Base-by-base conservation (phyloP, 2,113 vertebrate species). In the Aythya baeri region DNA sequence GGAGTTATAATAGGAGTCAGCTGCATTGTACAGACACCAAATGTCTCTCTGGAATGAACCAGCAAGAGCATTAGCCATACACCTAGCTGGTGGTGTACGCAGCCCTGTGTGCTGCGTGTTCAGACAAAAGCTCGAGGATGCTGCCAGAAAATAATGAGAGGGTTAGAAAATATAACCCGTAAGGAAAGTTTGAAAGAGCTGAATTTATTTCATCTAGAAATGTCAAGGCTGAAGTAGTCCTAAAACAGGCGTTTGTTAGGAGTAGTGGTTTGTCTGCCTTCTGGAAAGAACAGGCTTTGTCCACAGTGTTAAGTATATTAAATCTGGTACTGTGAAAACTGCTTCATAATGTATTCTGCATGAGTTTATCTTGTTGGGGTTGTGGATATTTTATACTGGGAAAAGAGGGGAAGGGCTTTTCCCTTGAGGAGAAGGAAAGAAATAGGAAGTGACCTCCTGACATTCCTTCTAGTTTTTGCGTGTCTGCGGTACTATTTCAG, bases 121-220 rank as follows among this genome's bases (percentile, higher is more conserved):
- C 61, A 38, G 77, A 29, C 15, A 72, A 84, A 85, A 77, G 54
- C 66, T 79, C 62, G 41, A 85, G 63, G 62, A 11, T 83, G 27
- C 62, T 94, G 82, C 95, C 93, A 87, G 85, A 29, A 89, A 85
- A 59, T 83, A 54, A 71, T n/a, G 23, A 79, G 61, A 77, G n/a
- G 9, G 32, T 46, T 88, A 87, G 63, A 70, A 94, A 83, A 71
- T 70, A 23, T 8, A 58, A 36, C 34, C 58, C 87, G 0, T 54
- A 46, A 36, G 46, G 32, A 27, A 66, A 77, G 13, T 44, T 13
- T 73, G 50, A 83, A 85, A 52, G 63, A 91, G 55, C 16, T 54
- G 44, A 70, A 62, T 89, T 89, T 81, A 54, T 31, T 34, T 61
- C 49, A 34, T 70, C 58, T 41, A 25, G 34, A 62, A 80, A 59